A percentile compares a stretch with the other conserved stretches of the same genome.
These are phyloP conservation scores for Odobenus rosmarus DNA, from an alignment of 2,113 vertebrate genomes.

Conservation along the genomic window DNA sequence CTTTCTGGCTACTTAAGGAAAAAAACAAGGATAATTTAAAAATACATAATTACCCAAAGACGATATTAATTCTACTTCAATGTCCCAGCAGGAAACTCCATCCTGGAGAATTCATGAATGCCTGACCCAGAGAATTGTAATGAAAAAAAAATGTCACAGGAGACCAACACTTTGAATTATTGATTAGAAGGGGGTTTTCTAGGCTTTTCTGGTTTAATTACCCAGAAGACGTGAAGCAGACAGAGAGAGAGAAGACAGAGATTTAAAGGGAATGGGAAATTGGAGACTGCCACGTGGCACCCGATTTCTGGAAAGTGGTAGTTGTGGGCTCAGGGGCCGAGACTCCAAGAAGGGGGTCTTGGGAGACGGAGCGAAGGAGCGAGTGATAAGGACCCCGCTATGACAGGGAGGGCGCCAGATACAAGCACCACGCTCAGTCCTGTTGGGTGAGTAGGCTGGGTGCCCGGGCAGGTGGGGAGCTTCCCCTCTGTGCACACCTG, in stretches of 20 bases:
- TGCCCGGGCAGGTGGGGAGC: too few relatives aligned
- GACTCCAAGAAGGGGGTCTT: background rate
- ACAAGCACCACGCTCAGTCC: rapidly evolving
- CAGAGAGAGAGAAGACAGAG: background rate
- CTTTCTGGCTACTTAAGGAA: constrained; percentile 69
- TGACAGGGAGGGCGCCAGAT: too few relatives aligned
- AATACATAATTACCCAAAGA: constrained; percentile 75
- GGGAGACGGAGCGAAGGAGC: background rate
- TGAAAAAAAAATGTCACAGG: constrained; percentile 77
- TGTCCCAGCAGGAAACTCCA: constrained; percentile 75
- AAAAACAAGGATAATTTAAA: constrained; percentile 60
- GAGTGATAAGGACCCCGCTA: too few relatives aligned
- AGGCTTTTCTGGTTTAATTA: constrained; percentile 78
- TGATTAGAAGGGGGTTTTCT: constrained; percentile 81
- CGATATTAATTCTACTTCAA: constrained; percentile 74
- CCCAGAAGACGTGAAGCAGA: background rate
- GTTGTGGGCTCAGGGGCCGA: background rate
- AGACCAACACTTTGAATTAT: constrained; percentile 79
- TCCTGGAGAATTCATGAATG: constrained; percentile 70
- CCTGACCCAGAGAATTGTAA: constrained; percentile 80
- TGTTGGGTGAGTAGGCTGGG: background rate
- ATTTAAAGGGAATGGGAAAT: constrained; percentile 42
- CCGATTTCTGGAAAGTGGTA: background rate
- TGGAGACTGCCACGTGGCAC: constrained; percentile 34
- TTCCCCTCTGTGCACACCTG: too few relatives aligned